A percentile compares a stretch with the other conserved stretches of the same genome.
Conservation (phyloP, 2,888 invertebrate species). For the Polyploca ridens region DNA sequence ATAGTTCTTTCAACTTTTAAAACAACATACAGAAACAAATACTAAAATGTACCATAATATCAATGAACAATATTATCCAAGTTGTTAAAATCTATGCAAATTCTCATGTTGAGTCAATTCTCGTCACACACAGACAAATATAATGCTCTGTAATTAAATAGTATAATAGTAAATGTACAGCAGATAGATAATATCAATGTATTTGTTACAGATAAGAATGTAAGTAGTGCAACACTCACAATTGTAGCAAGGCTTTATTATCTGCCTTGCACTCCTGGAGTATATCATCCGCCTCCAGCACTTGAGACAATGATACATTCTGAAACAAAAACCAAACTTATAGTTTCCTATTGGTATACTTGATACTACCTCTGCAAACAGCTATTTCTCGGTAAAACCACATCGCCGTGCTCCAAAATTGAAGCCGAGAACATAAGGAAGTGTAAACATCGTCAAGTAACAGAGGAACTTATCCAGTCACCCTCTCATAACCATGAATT, state of each 20-base stretch:
- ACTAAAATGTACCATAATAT: not conserved
- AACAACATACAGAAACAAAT: not conserved
- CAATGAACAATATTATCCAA: not conserved
- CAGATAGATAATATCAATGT: not conserved
- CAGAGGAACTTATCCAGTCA: slow-evolving; percentile 41
- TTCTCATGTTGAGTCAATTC: not conserved
- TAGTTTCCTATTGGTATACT: slow-evolving; percentile 23
- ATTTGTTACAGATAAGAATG: not conserved
- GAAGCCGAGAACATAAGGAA: slow-evolving; percentile 21
- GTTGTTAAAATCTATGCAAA: not conserved
- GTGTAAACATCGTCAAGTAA: slow-evolving; percentile 38
- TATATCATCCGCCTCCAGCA: slow-evolving; percentile 97
- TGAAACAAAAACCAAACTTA: slow-evolving; percentile 75
- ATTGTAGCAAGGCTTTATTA: slow-evolving; percentile 95
- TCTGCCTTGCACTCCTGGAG: slow-evolving; percentile 97
- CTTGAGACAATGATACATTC: slow-evolving; percentile 95
- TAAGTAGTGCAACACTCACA: slow-evolving; percentile 87
- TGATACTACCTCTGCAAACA: slow-evolving; percentile 14
- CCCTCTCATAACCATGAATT: slow-evolving; percentile 73
- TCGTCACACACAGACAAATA: not conserved
- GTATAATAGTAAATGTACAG: not conserved
- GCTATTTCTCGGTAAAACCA: slow-evolving; percentile 12
- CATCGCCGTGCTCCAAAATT: slow-evolving; percentile 16
- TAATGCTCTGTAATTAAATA: not conserved
- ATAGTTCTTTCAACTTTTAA: no score